Evolutionary conservation across 1,140 invertebrate species (phyloP), one percentile per base, ranked within the genome.

Genomic region (Plutomurus gul): DNA sequence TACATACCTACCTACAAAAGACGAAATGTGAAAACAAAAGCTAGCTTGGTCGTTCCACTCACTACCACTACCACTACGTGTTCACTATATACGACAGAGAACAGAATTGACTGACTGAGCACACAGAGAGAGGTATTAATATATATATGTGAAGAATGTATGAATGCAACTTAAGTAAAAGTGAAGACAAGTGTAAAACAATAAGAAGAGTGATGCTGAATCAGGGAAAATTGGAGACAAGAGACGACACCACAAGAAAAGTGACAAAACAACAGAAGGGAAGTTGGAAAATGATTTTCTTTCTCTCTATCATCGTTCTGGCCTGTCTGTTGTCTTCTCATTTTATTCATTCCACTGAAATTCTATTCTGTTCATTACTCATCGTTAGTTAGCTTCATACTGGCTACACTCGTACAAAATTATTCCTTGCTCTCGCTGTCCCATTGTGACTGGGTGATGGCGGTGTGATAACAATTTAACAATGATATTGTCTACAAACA

Each of bases 121-220:
- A 65, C 56, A 65, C 27, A 60, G 51, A 60, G 27, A 60, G 25
- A 65, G 27, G 56, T 65, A 65, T n/a, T n/a, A n/a, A n/a, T n/a
- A n/a, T n/a, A n/a, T n/a, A n/a, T n/a, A n/a, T n/a, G 36, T 65
- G 56, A 33, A 65, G 30, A 65, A 65, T 65, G 47, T 51, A 65
- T 65, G 56, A 65, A 65, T 30, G 56, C 25, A 65, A 65, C 56
- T 65, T 30, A 33, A 65, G 56, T 65, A 65, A 65, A 65, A 65
- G 47, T 65, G 56, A 65, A 65, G 56, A 65, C 56, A 65, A 65
- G 56, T 65, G 56, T 65, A 65, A 65, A 65, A 65, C 56, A 65
- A 65, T 65, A 65, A 65, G 56, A 65, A 22, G 47, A 22, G 47
- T 22, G 47, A 36, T 30, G 56, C 56, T 65, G 56, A 65, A 27